Conservation (phyloP, 1,140 invertebrate genomes). For the Mamestra configurata region DNA sequence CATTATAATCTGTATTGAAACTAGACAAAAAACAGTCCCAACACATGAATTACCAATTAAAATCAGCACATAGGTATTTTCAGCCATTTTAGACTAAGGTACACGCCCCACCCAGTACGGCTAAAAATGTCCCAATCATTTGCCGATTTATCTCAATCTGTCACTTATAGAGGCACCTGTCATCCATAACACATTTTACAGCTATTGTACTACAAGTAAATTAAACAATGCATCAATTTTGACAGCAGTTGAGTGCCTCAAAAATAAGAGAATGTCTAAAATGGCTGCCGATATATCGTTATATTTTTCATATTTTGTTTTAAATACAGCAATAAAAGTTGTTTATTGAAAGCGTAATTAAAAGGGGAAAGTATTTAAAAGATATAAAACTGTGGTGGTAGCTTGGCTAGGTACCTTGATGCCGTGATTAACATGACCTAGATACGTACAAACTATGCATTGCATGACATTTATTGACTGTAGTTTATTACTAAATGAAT, state of each 20-base stretch:
- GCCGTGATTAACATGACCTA: conserved; percentile 19
- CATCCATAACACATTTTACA: too few species aligned
- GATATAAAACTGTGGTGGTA: not conserved
- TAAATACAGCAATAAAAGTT: not conserved
- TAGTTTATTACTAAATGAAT: too few species aligned
- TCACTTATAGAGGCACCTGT: not conserved
- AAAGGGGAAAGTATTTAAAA: not conserved
- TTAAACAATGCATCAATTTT: too few species aligned
- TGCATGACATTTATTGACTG: not conserved
- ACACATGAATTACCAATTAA: too few species aligned
- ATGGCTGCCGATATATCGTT: not conserved
- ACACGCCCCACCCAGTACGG: conserved; percentile 8
- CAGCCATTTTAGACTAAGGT: not conserved
- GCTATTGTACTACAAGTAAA: not conserved
- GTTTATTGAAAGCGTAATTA: not conserved
- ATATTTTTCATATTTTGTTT: not conserved
- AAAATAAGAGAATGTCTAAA: too few species aligned
- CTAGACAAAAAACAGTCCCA: too few species aligned
- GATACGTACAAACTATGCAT: not conserved
- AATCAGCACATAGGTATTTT: too few species aligned
- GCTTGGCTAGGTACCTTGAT: not conserved
- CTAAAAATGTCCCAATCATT: not conserved
- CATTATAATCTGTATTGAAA: too few species aligned
- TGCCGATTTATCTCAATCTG: conserved; percentile 8
- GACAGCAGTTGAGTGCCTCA: too few species aligned